These are phyloP conservation scores for Tupaia chinensis DNA, from an alignment of 2,113 vertebrate species.

Conservation along the genomic window DNA sequence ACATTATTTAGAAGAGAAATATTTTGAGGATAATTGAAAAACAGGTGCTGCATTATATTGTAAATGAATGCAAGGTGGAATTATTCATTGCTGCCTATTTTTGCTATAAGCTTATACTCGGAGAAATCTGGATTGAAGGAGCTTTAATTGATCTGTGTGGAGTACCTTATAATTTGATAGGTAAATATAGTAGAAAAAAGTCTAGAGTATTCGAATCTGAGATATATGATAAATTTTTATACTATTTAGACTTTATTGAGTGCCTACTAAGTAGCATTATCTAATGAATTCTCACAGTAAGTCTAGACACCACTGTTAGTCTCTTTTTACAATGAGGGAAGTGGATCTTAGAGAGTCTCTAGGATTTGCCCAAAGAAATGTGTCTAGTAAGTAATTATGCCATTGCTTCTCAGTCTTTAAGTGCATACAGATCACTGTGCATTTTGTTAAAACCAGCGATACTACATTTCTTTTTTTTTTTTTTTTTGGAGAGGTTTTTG, in stretches of 20 bases:
- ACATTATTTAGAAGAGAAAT: constrained; percentile 36
- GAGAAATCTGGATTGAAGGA: background rate
- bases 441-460: background rate
- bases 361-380: background rate
- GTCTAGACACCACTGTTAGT: background rate
- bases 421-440: background rate
- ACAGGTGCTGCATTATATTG: constrained; percentile 5
- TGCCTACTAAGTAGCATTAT: background rate
- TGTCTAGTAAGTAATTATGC: background rate
- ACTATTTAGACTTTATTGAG: background rate
- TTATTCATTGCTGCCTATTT: constrained; percentile 50
- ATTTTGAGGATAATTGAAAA: constrained; percentile 44
- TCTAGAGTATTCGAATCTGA: constrained; percentile 20
- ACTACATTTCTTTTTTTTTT: background rate
- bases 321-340: background rate
- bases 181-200: background rate
- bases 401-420: background rate
- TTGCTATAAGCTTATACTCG: background rate
- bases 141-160: background rate
- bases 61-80: constrained; percentile 1
- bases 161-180: background rate
- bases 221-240: constrained; percentile 15
- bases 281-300: background rate
- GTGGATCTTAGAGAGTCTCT: background rate
- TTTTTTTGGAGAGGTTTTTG: too few relatives aligned